Conservation (phyloP, 2,113 vertebrate genomes). For the Scytalopus superciliaris region DNA sequence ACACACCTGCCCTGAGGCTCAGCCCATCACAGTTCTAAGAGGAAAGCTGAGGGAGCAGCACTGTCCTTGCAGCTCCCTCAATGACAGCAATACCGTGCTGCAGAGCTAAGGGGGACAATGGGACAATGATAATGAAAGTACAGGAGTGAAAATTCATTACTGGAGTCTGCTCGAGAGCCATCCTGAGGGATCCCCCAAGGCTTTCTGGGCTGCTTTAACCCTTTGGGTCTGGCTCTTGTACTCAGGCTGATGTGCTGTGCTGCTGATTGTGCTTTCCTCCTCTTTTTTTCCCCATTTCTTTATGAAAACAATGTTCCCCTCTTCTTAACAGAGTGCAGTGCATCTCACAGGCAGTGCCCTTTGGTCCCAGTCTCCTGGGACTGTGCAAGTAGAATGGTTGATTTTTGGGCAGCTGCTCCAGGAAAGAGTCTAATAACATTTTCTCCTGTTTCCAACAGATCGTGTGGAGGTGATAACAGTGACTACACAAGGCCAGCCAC, state of each 20-base stretch:
- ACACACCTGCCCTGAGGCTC: not conserved
- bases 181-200: not conserved
- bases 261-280: not conserved
- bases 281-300: not conserved
- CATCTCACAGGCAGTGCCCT: accelerated
- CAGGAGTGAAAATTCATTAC: slow-evolving; percentile 51
- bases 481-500: not conserved
- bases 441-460: not conserved
- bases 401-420: not conserved
- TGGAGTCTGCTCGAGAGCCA: not conserved
- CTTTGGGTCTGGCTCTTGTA: not conserved
- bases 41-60: not conserved
- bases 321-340: accelerated
- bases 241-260: not conserved
- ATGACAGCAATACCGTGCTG: not conserved
- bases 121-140: slow-evolving; percentile 6
- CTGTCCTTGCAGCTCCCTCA: slow-evolving; percentile 32
- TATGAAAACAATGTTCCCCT: not conserved
- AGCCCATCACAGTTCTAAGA: not conserved
- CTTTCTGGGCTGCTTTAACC: slow-evolving; percentile 11
- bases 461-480: not conserved
- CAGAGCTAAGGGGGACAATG: slow-evolving; percentile 1
- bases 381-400: not conserved
- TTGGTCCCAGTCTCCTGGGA: not conserved
- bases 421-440: not conserved